Evolutionary conservation across 1,140 invertebrate genomes (phyloP).

Genomic region (Pristionchus pacificus): DNA sequence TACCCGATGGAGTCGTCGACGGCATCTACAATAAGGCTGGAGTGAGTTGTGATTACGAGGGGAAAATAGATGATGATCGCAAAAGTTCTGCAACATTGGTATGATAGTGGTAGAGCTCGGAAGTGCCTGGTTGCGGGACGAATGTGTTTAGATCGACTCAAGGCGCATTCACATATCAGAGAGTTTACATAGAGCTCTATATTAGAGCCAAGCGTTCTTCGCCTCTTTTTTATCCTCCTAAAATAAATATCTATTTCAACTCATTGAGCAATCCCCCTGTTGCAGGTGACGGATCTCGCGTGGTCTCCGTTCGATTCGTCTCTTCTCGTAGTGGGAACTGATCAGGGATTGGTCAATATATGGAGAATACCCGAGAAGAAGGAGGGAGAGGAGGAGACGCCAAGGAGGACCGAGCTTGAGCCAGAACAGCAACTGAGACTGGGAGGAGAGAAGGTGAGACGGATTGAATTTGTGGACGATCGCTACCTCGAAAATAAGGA

Average conservation of each 20-base stretch:
- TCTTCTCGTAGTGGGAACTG: slow-evolving; percentile 57
- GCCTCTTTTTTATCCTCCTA: too few species aligned
- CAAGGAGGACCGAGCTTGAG: slow-evolving; percentile 25
- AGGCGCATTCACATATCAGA: too few species aligned
- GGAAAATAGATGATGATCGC: too few species aligned
- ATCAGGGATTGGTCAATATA: slow-evolving; percentile 36
- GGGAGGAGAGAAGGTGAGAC: slow-evolving; percentile 18
- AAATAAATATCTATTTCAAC: neutral
- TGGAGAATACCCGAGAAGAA: slow-evolving; percentile 30
- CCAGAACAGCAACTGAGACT: slow-evolving; percentile 21
- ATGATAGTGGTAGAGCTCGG: too few species aligned
- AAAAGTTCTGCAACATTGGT: too few species aligned
- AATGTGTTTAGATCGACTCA: too few species aligned
- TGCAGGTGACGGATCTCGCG: slow-evolving; percentile 54
- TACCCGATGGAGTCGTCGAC: slow-evolving; percentile 55
- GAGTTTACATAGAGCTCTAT: too few species aligned
- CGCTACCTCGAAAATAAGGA: too few species aligned
- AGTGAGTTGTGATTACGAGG: too few species aligned
- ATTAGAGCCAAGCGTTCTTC: too few species aligned
- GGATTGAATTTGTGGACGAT: neutral
- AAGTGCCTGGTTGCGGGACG: too few species aligned
- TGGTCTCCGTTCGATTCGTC: slow-evolving; percentile 61
- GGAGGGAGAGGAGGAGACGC: slow-evolving; percentile 27
- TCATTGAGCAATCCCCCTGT: neutral
- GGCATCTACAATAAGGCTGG: slow-evolving; percentile 58